Conservation (phyloP, 2,797 vertebrate species). For the Sarcoramphus papa region DNA sequence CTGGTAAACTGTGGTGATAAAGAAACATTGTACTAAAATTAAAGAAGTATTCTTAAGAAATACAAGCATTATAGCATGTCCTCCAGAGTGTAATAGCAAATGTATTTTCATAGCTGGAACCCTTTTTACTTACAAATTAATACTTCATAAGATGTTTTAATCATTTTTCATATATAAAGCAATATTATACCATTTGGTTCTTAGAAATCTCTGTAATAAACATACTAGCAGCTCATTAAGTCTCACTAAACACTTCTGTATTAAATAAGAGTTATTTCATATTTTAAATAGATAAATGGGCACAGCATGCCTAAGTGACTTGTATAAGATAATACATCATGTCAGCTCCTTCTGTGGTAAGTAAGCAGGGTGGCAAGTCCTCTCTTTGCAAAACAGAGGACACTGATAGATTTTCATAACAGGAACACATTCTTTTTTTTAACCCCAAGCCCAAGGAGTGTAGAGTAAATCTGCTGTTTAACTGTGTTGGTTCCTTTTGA, state of each 20-base stretch:
- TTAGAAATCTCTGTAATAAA: conserved; percentile 25
- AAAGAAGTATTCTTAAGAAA: background rate
- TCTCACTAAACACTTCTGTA: conserved; percentile 8
- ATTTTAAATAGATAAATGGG: conserved; percentile 20
- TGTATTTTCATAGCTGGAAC: background rate
- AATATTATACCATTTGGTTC: background rate
- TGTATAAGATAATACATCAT: background rate
- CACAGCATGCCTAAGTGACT: background rate
- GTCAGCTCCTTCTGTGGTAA: background rate
- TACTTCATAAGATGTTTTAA: background rate
- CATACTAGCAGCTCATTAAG: conserved; percentile 25
- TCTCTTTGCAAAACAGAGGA: background rate
- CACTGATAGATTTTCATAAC: background rate
- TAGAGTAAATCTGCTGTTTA: conserved; percentile 26
- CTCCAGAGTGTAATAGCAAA: background rate
- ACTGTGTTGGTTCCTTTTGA: conserved; percentile 6
- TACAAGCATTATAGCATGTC: background rate
- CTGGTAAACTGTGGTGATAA: background rate
- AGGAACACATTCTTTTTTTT: background rate
- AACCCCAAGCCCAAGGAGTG: background rate
- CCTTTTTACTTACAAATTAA: conserved; percentile 1
- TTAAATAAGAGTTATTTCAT: background rate
- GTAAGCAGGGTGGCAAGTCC: background rate
- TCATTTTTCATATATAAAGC: conserved; percentile 4
- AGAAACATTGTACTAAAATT: background rate